Evolutionary conservation across 2,797 vertebrate genomes (phyloP).

Genomic region (Manis crassicaudata): DNA sequence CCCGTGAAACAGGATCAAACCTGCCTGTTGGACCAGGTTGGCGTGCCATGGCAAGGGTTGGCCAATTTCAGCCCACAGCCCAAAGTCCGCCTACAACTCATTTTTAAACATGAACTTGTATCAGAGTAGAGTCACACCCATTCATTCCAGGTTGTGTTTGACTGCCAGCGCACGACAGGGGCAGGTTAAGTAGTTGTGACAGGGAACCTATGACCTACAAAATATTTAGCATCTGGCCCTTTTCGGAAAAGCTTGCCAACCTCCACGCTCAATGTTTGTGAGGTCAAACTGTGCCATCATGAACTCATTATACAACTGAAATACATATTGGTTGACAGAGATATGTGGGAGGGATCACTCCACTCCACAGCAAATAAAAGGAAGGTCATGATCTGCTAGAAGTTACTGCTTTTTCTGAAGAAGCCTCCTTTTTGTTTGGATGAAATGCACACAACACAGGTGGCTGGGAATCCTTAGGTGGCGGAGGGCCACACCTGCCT

Average conservation of each 20-base stretch:
- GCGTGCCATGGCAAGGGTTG: background rate
- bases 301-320: background rate
- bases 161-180: background rate
- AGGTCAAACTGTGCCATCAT: background rate
- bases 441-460: background rate
- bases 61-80: background rate
- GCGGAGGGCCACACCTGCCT: background rate
- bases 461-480: background rate
- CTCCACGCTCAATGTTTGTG: background rate
- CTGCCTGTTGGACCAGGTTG: background rate
- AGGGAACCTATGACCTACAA: background rate
- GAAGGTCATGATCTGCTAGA: background rate
- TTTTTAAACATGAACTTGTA: background rate
- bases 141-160: background rate
- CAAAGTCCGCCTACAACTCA: background rate
- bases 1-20: background rate
- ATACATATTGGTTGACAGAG: background rate
- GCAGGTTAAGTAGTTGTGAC: background rate
- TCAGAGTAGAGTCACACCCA: background rate
- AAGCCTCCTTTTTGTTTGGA: background rate
- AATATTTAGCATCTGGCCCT: background rate
- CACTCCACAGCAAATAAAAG: background rate
- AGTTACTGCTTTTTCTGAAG: background rate
- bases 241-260: background rate
- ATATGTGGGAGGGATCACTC: background rate